phyloP scores from a whole-genome alignment of 2,888 invertebrate species.

The Lamellibrachia columna region DNA sequence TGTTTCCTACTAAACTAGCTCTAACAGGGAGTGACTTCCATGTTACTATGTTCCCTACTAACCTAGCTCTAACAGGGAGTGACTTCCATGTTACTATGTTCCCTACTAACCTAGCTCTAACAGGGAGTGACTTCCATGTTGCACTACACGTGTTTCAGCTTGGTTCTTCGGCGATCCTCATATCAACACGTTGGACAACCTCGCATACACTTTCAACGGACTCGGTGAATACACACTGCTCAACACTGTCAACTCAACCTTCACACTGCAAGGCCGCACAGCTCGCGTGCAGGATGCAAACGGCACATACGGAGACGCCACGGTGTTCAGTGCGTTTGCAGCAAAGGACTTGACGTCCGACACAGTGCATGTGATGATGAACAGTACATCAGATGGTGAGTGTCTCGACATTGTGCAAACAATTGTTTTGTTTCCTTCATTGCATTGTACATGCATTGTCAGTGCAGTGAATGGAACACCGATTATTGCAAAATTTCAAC shows the following conservation, averaged over 20 bases:
- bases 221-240: conserved; percentile 32
- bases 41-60: background rate
- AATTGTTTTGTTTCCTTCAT: background rate
- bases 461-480: no score
- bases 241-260: conserved; percentile 21
- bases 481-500: no score
- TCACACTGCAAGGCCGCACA: conserved; percentile 40
- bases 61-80: no score
- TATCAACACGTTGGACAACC: conserved; percentile 29
- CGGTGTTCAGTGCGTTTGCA: conserved; percentile 41
- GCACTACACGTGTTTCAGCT: conserved; percentile 18
- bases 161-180: conserved; percentile 35
- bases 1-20: no score
- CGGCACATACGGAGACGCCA: conserved; percentile 37
- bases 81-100: no score
- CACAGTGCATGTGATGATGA: conserved; percentile 37
- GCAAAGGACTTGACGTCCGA: conserved; percentile 36
- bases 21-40: background rate
- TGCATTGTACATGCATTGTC: background rate
- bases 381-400: conserved; percentile 17
- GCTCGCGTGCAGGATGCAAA: conserved; percentile 29
- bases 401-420: background rate
- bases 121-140: background rate
- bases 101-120: no score
- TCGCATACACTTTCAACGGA: conserved; percentile 34